Evolutionary conservation across 2,113 vertebrate genomes (phyloP), one percentile per base, ranked within the genome.

Genomic region (Gracilinanus agilis): DNA sequence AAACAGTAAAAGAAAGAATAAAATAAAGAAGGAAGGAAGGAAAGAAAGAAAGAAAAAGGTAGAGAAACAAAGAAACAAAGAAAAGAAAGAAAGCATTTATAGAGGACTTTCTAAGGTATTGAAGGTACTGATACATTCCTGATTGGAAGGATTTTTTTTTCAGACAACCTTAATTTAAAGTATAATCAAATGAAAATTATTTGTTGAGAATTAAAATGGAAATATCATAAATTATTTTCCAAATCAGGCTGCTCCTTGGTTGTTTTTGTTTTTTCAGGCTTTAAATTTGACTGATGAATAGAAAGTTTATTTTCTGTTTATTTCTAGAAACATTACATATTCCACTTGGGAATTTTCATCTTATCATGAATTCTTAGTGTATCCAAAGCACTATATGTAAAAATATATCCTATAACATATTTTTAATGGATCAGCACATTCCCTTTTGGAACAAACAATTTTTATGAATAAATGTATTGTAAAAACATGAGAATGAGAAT

Each of bases 391-490:
- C 49, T 7, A 88, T 7, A 88, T 16, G 53, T 49, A 53, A 24
- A 88, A 56, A 83, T 93, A 90, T 1, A 27, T 40, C 67, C n/a
- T 67, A 21, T 24, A 88, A 58, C 40, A 56, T 8, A 40, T 19
- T 27, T 24, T 94, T 53, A 91, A 12, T 6, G 0, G 1, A 90
- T 96, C 83, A 94, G 88, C 90, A 89, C 12, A 91, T 94, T 94
- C 56, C 44, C 53, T 96, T 56, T 61, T 3, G 23, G 55, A 25
- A 0, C 25, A 10, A 89, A 34, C 34, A 24, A 3, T 90, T 94
- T 83, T 92, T 55, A 0, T 83, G 94, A 94, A 93, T 96, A 94
- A 93, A 92, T 94, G 12, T 19, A 90, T 95, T 92, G n/a, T 58
- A 54, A 90, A 97, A 67, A 93, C 29, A 6, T 54, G 7, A 25